Conservation (phyloP, 2,797 vertebrate species). For the Spea hammondii region DNA sequence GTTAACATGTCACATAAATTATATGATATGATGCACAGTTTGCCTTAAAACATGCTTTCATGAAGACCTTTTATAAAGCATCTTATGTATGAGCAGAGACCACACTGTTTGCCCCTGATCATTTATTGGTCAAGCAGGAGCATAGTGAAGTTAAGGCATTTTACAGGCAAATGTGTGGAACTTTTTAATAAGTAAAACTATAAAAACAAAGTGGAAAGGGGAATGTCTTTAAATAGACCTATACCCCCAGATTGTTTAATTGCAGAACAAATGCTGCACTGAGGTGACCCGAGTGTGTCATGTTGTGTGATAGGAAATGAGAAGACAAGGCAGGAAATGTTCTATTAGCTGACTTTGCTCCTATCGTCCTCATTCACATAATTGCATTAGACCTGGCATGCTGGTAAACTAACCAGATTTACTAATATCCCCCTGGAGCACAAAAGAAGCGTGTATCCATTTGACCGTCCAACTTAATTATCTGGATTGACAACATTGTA, state of each 20-base stretch:
- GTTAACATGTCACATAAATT: too few species aligned
- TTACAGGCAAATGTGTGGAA: too few species aligned
- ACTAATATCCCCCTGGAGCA: neutral
- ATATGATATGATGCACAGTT: too few species aligned
- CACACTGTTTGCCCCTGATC: too few species aligned
- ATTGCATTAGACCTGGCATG: neutral
- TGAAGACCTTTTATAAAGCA: too few species aligned
- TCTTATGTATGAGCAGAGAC: too few species aligned
- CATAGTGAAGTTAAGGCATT: too few species aligned
- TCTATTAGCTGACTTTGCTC: neutral
- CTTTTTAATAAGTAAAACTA: too few species aligned
- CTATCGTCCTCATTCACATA: neutral
- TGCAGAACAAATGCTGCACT: neutral
- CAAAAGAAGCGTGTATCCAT: neutral
- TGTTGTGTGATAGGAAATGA: neutral
- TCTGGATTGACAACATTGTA: neutral
- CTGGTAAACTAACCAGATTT: conserved; percentile 6
- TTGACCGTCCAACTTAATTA: neutral
- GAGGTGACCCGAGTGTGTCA: neutral
- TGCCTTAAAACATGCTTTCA: too few species aligned
- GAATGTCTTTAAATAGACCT: neutral
- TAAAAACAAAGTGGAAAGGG: too few species aligned
- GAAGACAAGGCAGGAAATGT: conserved; percentile 1
- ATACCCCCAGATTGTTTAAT: neutral
- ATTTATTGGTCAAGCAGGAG: too few species aligned